Conservation (phyloP, 2,888 invertebrate species). For the Calephelis perditalis region DNA sequence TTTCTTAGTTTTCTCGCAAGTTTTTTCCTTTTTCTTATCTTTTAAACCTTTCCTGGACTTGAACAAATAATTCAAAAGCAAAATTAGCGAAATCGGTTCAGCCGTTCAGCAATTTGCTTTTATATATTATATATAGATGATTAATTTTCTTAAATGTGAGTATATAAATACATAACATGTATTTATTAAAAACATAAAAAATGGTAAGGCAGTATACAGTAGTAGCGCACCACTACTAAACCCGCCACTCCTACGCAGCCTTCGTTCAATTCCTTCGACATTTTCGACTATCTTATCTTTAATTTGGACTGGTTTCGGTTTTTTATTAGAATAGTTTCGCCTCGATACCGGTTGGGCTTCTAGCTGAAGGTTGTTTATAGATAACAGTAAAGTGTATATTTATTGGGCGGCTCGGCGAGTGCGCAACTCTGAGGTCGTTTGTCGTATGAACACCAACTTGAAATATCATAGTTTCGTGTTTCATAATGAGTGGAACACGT, state of each 20-base stretch:
- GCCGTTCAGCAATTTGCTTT: too few relatives aligned
- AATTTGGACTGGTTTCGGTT: constrained; percentile 71
- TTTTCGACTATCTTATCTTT: constrained; percentile 52
- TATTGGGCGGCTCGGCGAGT: constrained; percentile 55
- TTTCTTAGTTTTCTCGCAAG: too few relatives aligned
- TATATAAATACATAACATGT: too few relatives aligned
- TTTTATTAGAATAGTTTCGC: constrained; percentile 75
- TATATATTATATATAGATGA: too few relatives aligned
- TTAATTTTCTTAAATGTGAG: too few relatives aligned
- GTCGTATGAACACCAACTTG: constrained; percentile 49
- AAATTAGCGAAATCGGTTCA: too few relatives aligned
- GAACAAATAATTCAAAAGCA: too few relatives aligned
- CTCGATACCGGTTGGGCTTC: constrained; percentile 63
- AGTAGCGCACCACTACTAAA: constrained; percentile 18
- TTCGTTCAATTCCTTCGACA: constrained; percentile 41
- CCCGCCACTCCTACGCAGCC: constrained; percentile 35
- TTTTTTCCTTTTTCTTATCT: too few relatives aligned
- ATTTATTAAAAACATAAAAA: not conserved
- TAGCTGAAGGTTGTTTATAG: constrained; percentile 64
- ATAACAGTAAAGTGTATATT: constrained; percentile 74
- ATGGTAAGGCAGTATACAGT: constrained; percentile 1
- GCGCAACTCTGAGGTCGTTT: constrained; percentile 58
- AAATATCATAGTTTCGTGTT: constrained; percentile 73
- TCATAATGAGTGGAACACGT: constrained; percentile 73
- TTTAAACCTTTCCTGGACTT: too few relatives aligned